Evolutionary conservation across 2,888 invertebrate genomes (phyloP), one percentile per base, ranked within the genome.

Genomic region (Drosophila neonasuta): DNA sequence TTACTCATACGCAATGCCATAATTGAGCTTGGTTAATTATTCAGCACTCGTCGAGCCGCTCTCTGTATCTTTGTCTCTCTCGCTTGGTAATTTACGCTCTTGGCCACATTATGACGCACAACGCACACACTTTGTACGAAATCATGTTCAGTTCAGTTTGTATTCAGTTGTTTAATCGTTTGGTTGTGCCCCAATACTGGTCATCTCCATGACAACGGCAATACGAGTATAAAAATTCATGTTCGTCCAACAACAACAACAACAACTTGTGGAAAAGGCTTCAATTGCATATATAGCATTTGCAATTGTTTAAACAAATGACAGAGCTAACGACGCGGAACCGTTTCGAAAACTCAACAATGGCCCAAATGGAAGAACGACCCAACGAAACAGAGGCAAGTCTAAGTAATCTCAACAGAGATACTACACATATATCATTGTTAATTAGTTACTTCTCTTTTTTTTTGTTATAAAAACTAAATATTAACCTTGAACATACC

Each of bases 131-230:
- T 59, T 59, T 36, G 62, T 45, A 69, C 46, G 56, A 71, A 66
- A 34, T 42, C 30, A 58, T 41, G 76, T 79, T 88, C 81, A 90
- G 76, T 79, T 88, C 81, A 90, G 88, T 90, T 75, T 59, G 67
- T 59, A 76, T 79, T 72, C 68, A 79, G 74, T 85, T 87, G 90
- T 88, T 89, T 78, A 80, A 80, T 83, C 87, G 89, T 87, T 86
- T 77, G 84, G 90, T 89, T 88, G 90, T 88, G 83, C 79, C 62
- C 64, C 76, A 52, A 39, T n/a, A 36, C 63, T 62, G 54, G 46
- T 61, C 66, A 75, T 82, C 66, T 65, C 87, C 73, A 86, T 84
- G 79, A 68, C 77, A 73, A 86, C 74, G 65, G 34, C 49, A 4
- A 60, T 30, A 11, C 36, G 36, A 11, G 36, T 36, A 51, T 44